phyloP scores from a whole-genome alignment of 2,797 vertebrate genomes.

The Pteronotus mesoamericanus region DNA sequence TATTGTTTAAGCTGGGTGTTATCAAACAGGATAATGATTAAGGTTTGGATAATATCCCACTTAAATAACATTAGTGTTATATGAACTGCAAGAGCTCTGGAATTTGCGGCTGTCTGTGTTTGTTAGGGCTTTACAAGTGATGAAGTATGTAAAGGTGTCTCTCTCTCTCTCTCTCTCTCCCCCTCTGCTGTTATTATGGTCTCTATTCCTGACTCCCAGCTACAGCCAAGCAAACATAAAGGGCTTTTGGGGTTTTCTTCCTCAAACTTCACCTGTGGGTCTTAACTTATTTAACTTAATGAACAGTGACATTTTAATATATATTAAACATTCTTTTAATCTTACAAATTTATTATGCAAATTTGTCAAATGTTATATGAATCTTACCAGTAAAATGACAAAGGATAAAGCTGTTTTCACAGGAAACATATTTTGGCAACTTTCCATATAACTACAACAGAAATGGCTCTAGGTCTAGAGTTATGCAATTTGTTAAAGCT shows the following conservation, averaged over 20 bases:
- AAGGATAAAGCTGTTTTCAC: conserved; percentile 30
- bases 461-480: conserved; percentile 41
- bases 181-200: not conserved
- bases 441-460: conserved; percentile 36
- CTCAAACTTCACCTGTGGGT: not conserved
- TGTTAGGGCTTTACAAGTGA: conserved; percentile 19
- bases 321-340: conserved; percentile 38
- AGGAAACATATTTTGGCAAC: conserved; percentile 52
- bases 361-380: conserved; percentile 28
- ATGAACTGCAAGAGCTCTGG: conserved; percentile 31
- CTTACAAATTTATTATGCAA: conserved; percentile 43
- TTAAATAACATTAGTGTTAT: conserved; percentile 37
- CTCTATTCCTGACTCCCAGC: conserved; percentile 12
- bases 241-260: not conserved
- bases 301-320: conserved; percentile 42
- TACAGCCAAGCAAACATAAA: conserved; percentile 38
- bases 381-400: conserved; percentile 38
- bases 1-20: not conserved
- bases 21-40: conserved; percentile 30
- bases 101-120: conserved; percentile 41
- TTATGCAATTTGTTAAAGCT: conserved; percentile 62
- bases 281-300: conserved; percentile 37
- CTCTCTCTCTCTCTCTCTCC: not conserved
- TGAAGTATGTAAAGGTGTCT: not conserved
- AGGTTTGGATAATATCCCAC: conserved; percentile 28